Evolutionary conservation across 2,797 vertebrate species (phyloP), one percentile per base, ranked within the genome.

Genomic region (Dendrocincla tyrannina): DNA sequence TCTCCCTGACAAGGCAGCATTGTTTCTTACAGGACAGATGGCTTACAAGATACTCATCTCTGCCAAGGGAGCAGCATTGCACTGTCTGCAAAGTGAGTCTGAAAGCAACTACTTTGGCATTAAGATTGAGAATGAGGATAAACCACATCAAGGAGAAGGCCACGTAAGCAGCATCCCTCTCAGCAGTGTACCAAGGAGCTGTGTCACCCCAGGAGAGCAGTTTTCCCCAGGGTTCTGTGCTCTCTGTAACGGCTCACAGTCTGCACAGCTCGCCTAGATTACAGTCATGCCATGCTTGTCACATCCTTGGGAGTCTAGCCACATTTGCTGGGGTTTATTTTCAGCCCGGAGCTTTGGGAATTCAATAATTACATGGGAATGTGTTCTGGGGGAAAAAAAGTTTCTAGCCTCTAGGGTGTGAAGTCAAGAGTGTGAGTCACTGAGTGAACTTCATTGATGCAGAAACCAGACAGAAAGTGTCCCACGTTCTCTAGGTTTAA

Each of bases 381-480:
- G 66, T 93, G 60, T 75, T 93, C 67, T 67, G 47, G 25, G 7
- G 32, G 6, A 11, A 28, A 56, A 78, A 79, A 74, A 81, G 68
- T 82, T 94, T 88, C 88, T 89, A 94, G 86, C 84, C 91, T 95
- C 88, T 69, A 24, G 88, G 80, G 88, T 96, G 95, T 96, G 95
- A 97, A 97, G 74, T 94, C 95, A 97, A 93, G 93, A 94, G 58
- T 73, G 74, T 97, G 94, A 96, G 80, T 96, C 96, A 97, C 59
- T 24, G 56, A 89, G 78, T 77, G 90, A 94, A 92, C 84, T 87
- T 90, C 94, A 96, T 90, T 96, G 95, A 95, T 91, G 93, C 90
- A 91, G 88, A 89, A 97, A 93, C 32, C 77, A 97, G 86, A 63
- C 25, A 91, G 59, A 91, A 83, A 95, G 52, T 79, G 88, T 82